Conservation (phyloP, 1,140 invertebrate genomes). For the Drosophila auraria region DNA sequence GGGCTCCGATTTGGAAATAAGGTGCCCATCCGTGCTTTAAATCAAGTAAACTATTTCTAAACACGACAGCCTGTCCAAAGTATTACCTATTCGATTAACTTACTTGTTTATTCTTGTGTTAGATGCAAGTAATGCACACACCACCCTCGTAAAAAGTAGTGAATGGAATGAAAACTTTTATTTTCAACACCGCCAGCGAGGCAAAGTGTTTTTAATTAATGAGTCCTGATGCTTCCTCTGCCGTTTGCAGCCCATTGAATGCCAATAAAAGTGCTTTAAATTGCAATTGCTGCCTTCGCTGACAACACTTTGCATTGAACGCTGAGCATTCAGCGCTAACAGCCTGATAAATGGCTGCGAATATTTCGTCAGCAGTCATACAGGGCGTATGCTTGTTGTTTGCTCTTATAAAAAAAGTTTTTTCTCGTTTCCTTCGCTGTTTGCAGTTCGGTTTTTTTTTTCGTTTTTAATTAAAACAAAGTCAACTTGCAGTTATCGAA, state of each 20-base stretch:
- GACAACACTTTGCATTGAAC: constrained; percentile 53
- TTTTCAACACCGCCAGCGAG: constrained; percentile 24
- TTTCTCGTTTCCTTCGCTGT: constrained; percentile 31
- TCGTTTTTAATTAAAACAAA: constrained; percentile 71
- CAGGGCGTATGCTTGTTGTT: constrained; percentile 26
- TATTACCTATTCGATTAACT: neutral
- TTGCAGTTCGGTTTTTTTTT: neutral
- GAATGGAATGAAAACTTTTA: constrained; percentile 19
- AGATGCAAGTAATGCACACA: neutral
- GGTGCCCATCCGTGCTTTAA: neutral
- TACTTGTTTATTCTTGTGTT: constrained; percentile 16
- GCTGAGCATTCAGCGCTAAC: constrained; percentile 43
- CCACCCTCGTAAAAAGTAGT: neutral
- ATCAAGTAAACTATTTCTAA: too few relatives aligned
- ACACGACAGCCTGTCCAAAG: too few relatives aligned
- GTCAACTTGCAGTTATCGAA: constrained; percentile 37
- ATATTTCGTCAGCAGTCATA: constrained; percentile 33
- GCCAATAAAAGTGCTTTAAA: constrained; percentile 78
- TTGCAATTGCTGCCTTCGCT: constrained; percentile 65
- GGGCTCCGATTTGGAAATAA: neutral
- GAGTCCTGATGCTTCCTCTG: constrained; percentile 34
- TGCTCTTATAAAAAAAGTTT: constrained; percentile 44
- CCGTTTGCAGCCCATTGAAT: constrained; percentile 63
- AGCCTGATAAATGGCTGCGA: constrained; percentile 54
- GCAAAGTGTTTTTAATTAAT: constrained; percentile 80